Conservation (phyloP, 2,113 vertebrate species). For the Dicaeum eximium region DNA sequence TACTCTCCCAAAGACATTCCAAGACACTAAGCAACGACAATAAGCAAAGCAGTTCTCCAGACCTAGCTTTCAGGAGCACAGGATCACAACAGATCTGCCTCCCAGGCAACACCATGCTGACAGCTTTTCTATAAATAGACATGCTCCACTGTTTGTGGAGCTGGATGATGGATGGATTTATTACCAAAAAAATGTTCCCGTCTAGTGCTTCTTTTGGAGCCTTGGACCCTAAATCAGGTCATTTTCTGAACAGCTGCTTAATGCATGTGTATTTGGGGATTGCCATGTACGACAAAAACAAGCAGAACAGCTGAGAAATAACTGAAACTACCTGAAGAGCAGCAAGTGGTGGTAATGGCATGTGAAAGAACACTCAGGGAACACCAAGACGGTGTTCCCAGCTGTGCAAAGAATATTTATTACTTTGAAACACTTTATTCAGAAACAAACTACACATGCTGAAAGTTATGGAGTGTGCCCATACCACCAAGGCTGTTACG, state of each 20-base stretch:
- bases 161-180: not conserved
- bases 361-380: not conserved
- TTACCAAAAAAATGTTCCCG: not conserved
- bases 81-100: not conserved
- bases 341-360: not conserved
- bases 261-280: not conserved
- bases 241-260: not conserved
- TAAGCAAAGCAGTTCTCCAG: not conserved
- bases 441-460: not conserved
- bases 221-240: not conserved
- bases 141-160: not conserved
- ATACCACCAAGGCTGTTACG: not conserved
- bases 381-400: not conserved
- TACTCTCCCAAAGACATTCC: not conserved
- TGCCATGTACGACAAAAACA: accelerated
- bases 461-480: not conserved
- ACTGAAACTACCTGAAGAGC: not conserved
- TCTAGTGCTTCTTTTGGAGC: not conserved
- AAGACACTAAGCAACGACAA: not conserved
- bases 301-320: not conserved
- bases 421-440: not conserved
- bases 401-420: not conserved
- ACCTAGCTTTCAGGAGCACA: not conserved
- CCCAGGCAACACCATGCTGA: not conserved
- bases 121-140: not conserved